Evolutionary conservation across 1,140 invertebrate species (phyloP), one percentile per base, ranked within the genome.

Genomic region (Brachionus koreanus): DNA sequence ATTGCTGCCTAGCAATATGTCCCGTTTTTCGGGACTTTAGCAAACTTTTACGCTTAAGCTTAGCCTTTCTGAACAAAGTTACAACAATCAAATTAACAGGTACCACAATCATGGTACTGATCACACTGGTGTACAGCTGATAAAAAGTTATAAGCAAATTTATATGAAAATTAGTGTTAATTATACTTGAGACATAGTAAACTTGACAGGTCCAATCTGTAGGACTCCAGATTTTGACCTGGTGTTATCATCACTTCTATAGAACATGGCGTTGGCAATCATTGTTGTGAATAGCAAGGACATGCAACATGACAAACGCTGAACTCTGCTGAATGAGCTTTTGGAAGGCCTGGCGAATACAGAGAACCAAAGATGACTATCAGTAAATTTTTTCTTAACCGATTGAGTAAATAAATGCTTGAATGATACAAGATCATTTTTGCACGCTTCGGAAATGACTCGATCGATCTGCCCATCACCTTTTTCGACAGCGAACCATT

Each of bases 181-280:
- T 72, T 72, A 12, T 67, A 82, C 29, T 52, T 82, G 82, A 13
- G 82, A 37, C 65, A 82, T 72, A 13, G 82, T 82, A 29, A 82
- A 72, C 29, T 69, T 49, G 7, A 82, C 37, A 9, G 82, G 82
- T 12, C 82, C 82, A 12, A 82, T 52, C 35, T 82, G 35, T 5
- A 82, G 10, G 25, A 74, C 82, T 9, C 65, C 67, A 2, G 67
- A 49, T 37, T 82, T 75, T 7, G 42, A 75, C 35, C 61, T 42
- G 35, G 39, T 25, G 23, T 79, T 79, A 52, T 83, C 69, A 12
- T 83, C 82, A 16, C 83, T 65, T 57, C 87, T 87, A 83, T 88
- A 89, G 84, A 86, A 89, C 88, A 89, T 89, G 82, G 86, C 87
- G 83, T 89, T 89, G 35, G 87, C 85, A 57, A 88, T 87, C 88